These are phyloP conservation scores for Vollenhovia emeryi DNA, from an alignment of 1,140 invertebrate genomes.

Conservation along the genomic window DNA sequence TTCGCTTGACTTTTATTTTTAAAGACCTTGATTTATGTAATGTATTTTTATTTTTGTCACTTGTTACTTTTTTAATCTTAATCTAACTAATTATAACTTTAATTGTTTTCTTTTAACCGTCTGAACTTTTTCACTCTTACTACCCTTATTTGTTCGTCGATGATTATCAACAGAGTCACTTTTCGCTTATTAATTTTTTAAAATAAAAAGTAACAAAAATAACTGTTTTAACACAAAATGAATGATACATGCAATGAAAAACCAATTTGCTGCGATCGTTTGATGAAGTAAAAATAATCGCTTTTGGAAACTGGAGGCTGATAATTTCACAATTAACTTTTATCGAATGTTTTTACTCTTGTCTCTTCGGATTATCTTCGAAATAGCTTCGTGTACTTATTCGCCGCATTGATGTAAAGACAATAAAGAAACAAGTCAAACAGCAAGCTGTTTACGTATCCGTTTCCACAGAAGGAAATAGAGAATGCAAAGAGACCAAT, in stretches of 20 bases:
- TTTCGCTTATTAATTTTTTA: too few relatives aligned
- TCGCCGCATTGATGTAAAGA: not conserved
- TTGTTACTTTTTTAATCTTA: too few relatives aligned
- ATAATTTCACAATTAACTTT: not conserved
- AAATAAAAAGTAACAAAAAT: not conserved
- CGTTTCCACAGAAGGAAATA: not conserved
- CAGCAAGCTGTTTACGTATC: slow-evolving; percentile 1
- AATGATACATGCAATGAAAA: too few relatives aligned
- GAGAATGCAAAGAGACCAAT: not conserved
- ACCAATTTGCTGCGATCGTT: not conserved
- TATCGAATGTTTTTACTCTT: not conserved
- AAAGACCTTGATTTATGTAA: too few relatives aligned
- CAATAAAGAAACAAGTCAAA: not conserved
- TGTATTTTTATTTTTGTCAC: too few relatives aligned
- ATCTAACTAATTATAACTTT: too few relatives aligned
- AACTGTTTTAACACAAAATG: too few relatives aligned
- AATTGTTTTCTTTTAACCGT: too few relatives aligned
- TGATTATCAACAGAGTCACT: too few relatives aligned
- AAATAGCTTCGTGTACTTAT: not conserved
- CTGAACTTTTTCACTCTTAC: too few relatives aligned
- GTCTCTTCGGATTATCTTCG: not conserved
- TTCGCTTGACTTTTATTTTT: too few relatives aligned
- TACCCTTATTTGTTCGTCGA: too few relatives aligned
- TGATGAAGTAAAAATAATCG: not conserved
- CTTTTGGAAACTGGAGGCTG: not conserved